Evolutionary conservation across 2,888 invertebrate genomes (phyloP).

Genomic region (Catocala sponsa): DNA sequence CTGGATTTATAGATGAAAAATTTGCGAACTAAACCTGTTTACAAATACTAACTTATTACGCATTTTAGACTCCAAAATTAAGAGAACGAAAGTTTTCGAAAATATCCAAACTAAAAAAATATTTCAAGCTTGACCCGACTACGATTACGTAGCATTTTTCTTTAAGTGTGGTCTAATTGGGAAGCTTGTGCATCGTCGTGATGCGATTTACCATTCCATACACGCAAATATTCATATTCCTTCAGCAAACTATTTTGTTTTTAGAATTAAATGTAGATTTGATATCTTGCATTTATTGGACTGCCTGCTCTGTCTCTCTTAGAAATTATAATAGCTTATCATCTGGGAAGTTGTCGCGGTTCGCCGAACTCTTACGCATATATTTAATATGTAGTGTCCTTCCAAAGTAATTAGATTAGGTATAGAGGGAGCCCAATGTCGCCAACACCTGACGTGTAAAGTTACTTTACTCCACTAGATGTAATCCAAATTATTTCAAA

Average conservation of each 20-base stretch:
- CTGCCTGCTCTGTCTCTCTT: slow-evolving; percentile 21
- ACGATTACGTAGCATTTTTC: background rate
- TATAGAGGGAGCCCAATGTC: slow-evolving; percentile 44
- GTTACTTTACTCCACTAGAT: slow-evolving; percentile 47
- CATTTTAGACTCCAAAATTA: too few species aligned
- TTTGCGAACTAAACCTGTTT: too few species aligned
- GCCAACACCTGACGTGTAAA: slow-evolving; percentile 31
- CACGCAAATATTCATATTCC: background rate
- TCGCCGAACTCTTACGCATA: slow-evolving; percentile 23
- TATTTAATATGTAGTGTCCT: slow-evolving; percentile 47
- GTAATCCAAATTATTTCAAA: slow-evolving; percentile 48
- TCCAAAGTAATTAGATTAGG: slow-evolving; percentile 53
- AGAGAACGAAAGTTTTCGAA: too few species aligned
- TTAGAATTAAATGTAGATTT: slow-evolving; percentile 1
- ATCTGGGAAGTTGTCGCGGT: slow-evolving; percentile 6
- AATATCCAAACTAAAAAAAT: too few species aligned
- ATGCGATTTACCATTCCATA: slow-evolving; percentile 12
- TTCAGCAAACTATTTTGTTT: background rate
- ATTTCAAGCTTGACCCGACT: background rate
- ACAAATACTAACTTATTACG: too few species aligned
- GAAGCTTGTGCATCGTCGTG: background rate
- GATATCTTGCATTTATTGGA: slow-evolving; percentile 41
- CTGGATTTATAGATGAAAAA: too few species aligned
- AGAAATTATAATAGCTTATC: background rate
- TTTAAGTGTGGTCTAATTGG: background rate